phyloP scores from a whole-genome alignment of 2,888 invertebrate genomes.

The Hyposoter dolosus region DNA sequence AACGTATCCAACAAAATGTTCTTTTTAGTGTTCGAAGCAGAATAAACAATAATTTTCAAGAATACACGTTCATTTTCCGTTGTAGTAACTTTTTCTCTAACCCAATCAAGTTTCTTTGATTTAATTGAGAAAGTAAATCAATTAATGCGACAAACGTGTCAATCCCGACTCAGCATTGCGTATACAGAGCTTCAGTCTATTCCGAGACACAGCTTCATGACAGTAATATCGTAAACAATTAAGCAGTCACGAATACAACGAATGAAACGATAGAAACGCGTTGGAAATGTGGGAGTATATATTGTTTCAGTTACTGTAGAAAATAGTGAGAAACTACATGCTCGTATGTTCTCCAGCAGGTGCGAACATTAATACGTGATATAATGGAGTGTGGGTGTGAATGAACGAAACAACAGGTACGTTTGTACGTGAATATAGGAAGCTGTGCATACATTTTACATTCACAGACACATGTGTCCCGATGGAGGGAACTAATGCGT shows the following conservation, averaged over 20 bases:
- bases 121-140: background rate
- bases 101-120: background rate
- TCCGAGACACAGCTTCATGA: background rate
- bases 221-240: background rate
- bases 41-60: background rate
- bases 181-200: background rate
- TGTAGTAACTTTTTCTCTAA: background rate
- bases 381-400: background rate
- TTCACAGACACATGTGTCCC: conserved; percentile 5
- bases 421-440: background rate
- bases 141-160: background rate
- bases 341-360: background rate
- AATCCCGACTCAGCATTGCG: too few species aligned
- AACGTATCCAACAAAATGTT: too few species aligned
- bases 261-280: background rate
- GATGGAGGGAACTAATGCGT: conserved; percentile 55
- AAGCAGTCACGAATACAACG: background rate
- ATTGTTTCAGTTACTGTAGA: background rate
- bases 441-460: too few species aligned
- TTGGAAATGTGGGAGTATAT: background rate
- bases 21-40: too few species aligned
- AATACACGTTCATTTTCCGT: background rate
- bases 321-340: background rate
- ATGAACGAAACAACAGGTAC: conserved; percentile 59
- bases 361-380: conserved; percentile 33